Base-by-base conservation (phyloP, 1,140 invertebrate genomes). In the Trachymyrmex septentrionalis region DNA sequence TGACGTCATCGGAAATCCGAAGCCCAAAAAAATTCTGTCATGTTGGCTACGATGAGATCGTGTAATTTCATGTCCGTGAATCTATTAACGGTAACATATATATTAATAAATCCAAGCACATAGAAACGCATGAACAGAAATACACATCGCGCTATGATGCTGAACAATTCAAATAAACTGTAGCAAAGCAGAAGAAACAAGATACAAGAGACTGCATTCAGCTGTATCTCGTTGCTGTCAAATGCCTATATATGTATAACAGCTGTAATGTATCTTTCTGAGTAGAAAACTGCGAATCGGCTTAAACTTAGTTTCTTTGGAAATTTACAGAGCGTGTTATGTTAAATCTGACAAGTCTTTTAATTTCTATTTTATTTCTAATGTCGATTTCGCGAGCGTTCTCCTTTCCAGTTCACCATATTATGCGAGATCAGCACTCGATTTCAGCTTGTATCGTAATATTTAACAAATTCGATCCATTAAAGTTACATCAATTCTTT, bases 331-430 rank as follows among this genome's bases (percentile, higher is more conserved):
- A 53, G 61, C 76, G 44, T 80, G 57, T 44, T 27, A 77, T 21
- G 12, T 67, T 80, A 67, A 19, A 1, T 30, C 59, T 50, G 19
- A 67, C 14, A 44, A 78, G 48, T 80, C 44, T 50, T n/a, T 66
- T 50, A 66, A 78, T 78, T 66, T 78, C 44, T 12, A 66, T 9
- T 78, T 78, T 50, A 78, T 78, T 66, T 80, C n/a, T 21, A 53
- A 24, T 53, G 44, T 30, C 44, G n/a, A 44, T 34, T 67, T 53
- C 44, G 24, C 44, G 61, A 66, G 53, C 44, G n/a, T 80, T 78
- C 44, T 44, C 19, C 24, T 66, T 50, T 66, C 59, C 24, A 78
- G 12, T 66, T 78, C 16, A 67, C 27, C 12, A 61, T 21, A 16
- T 66, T n/a, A 5, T 24, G 12, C 61, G 76, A 24, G 21, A 30